These are phyloP conservation scores for Formicarius rufipectus DNA, from an alignment of 2,113 vertebrate genomes.

Conservation along the genomic window DNA sequence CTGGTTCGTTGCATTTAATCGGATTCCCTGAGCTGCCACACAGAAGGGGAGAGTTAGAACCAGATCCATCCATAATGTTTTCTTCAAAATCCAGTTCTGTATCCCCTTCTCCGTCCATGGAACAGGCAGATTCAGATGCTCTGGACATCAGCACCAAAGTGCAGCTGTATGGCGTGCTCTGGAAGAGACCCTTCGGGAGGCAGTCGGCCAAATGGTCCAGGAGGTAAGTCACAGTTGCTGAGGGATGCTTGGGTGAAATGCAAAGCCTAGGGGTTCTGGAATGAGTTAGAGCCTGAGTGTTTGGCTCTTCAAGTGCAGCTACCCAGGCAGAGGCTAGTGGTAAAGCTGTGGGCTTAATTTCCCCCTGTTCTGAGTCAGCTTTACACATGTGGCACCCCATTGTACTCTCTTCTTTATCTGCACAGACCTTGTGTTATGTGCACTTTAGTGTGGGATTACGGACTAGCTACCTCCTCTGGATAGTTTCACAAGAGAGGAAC, in stretches of 20 bases:
- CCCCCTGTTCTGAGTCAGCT: neutral
- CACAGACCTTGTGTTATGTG: neutral
- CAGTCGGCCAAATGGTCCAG: conserved; percentile 94
- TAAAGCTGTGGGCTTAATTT: neutral
- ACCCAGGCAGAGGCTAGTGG: neutral
- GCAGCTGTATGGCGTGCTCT: conserved; percentile 93
- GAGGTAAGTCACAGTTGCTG: conserved; percentile 76
- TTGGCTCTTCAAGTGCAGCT: neutral
- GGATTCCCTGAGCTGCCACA: conserved; percentile 40
- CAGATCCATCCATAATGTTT: conserved; percentile 72
- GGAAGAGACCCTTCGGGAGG: conserved; percentile 95
- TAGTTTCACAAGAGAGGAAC: neutral
- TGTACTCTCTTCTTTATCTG: neutral
- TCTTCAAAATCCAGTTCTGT: conserved; percentile 79
- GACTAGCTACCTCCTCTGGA: neutral
- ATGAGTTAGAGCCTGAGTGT: neutral
- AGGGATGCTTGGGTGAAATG: neutral
- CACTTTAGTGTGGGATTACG: neutral
- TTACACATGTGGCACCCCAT: rapidly evolving
- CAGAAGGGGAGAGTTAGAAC: neutral
- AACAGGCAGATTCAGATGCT: conserved; percentile 86
- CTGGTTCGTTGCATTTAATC: conserved; percentile 55
- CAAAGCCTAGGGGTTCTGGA: neutral
- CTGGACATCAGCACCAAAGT: conserved; percentile 97
- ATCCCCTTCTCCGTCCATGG: conserved; percentile 87